Base-by-base conservation (phyloP, 2,113 vertebrate species). In the Scophthalmus maximus region DNA sequence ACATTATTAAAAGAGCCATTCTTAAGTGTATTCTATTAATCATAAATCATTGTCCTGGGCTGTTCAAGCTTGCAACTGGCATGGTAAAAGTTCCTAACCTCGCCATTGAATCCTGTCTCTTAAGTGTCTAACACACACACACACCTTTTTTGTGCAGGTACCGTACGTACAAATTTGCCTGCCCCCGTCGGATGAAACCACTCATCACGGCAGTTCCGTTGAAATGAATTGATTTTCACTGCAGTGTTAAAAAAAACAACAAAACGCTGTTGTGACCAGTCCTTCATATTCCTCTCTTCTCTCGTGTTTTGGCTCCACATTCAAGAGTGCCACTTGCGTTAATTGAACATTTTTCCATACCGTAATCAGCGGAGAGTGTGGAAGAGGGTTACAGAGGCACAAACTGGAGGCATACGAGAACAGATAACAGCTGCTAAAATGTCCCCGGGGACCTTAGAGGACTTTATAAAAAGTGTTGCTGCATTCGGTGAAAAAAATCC, bases 401-500 rank as follows among this genome's bases (percentile, higher is more conserved):
- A 55, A 49, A 55, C 42, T 29, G n/a, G n/a, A 61, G 49, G 36
- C 34, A 32, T 1, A 11, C 36, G 50, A 57, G 42, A 57, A 29
- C 18, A 66, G 61, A 76, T 57, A 61, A 55, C 32, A 64, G 62
- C 76, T 62, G 62, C 61, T 51, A 1, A 68, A 63, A 75, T 27
- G 50, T 78, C 81, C 68, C 58, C 25, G 4, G 68, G 73, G 68
- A 42, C 60, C 32, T 44, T 10, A 22, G 4, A 58, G 65, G 56
- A 55, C 49, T 70, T 68, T 29, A 57, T 56, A 65, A n/a, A 78
- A 78, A 55, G 70, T 32, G 56, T 15, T 68, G 40, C 49, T 36
- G 81, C 57, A 50, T 17, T 30, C 17, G 27, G 30, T 65, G 27
- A 59, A 78, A 59, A 78, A 69, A 78, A 63, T 61, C 34, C 38